A percentile compares a stretch with the other conserved stretches of the same genome.
Conservation (phyloP, 2,888 invertebrate species). For the Philereme transversata region DNA sequence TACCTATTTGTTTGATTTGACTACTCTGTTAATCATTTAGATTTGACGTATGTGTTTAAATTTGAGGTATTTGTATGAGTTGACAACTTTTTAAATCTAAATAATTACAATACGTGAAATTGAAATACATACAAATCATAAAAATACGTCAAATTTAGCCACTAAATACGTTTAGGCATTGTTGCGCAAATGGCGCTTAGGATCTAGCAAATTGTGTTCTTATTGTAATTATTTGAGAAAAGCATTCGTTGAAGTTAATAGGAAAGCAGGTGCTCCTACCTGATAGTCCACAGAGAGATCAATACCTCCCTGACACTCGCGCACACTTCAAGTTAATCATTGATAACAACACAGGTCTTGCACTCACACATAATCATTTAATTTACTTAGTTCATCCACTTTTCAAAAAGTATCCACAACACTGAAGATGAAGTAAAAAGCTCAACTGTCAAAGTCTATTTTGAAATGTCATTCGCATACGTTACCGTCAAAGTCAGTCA, state of each 20-base stretch:
- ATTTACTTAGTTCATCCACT: conserved; percentile 30
- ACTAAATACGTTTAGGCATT: no score
- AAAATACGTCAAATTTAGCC: no score
- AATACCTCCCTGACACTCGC: conserved; percentile 27
- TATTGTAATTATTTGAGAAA: conserved; percentile 2
- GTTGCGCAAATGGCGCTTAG: no score
- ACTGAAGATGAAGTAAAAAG: conserved; percentile 12
- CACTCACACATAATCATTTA: conserved; percentile 33
- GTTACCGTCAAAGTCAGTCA: conserved; percentile 33
- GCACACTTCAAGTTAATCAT: conserved; percentile 34
- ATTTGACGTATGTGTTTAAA: no score
- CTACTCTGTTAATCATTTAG: no score
- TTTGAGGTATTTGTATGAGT: no score
- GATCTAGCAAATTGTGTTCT: no score
- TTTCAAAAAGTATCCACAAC: conserved; percentile 28
- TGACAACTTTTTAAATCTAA: no score
- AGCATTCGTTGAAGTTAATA: conserved; percentile 7
- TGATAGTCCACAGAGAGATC: conserved; percentile 32
- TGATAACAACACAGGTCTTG: conserved; percentile 35
- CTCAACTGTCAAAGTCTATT: conserved; percentile 8
- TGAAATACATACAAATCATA: no score
- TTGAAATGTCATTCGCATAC: conserved; percentile 33
- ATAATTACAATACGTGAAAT: no score
- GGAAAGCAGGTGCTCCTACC: conserved; percentile 38
- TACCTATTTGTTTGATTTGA: no score